Evolutionary conservation across 37 sponge, comb jelly and placozoan genomes (phyloP).

Genomic region (Aplysina aerophoba): DNA sequence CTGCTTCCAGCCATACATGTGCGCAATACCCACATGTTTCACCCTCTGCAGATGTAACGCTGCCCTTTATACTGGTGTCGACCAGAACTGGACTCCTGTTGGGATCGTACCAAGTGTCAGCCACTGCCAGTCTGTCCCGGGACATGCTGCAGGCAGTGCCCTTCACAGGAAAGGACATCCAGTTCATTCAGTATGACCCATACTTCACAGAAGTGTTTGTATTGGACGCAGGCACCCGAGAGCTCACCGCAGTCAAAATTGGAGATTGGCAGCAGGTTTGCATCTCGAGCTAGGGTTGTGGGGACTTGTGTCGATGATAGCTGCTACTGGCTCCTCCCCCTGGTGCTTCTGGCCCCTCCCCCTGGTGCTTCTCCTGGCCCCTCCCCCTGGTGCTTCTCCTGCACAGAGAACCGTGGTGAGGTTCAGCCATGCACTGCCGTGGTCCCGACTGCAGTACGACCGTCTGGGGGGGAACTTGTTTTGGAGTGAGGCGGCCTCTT

Average conservation of each 20-base stretch:
- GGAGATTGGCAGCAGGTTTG: constrained; percentile 4
- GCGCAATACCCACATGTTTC: too few relatives aligned
- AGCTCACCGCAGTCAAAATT: not conserved
- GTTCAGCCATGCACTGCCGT: not conserved
- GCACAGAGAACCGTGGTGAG: not conserved
- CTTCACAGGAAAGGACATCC: constrained; percentile 9
- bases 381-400: too few relatives aligned
- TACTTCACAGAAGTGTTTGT: not conserved
- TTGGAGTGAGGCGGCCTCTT: not conserved
- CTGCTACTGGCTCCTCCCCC: too few relatives aligned
- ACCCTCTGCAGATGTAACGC: too few relatives aligned
- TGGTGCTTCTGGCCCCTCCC: too few relatives aligned
- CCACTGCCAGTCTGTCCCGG: not conserved
- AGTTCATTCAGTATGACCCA: constrained; percentile 23
- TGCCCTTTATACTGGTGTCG: too few relatives aligned
- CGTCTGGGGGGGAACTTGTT: not conserved
- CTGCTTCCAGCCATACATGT: too few relatives aligned
- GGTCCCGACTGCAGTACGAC: constrained; percentile 12
- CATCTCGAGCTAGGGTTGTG: not conserved
- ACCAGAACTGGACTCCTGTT: too few relatives aligned
- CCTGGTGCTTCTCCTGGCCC: too few relatives aligned
- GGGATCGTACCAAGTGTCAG: too few relatives aligned
- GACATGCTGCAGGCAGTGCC: constrained; percentile 2
- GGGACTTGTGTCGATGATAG: not conserved
- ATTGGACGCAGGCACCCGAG: not conserved